Conservation (phyloP, 2,797 vertebrate species). For the Poecilia picta region DNA sequence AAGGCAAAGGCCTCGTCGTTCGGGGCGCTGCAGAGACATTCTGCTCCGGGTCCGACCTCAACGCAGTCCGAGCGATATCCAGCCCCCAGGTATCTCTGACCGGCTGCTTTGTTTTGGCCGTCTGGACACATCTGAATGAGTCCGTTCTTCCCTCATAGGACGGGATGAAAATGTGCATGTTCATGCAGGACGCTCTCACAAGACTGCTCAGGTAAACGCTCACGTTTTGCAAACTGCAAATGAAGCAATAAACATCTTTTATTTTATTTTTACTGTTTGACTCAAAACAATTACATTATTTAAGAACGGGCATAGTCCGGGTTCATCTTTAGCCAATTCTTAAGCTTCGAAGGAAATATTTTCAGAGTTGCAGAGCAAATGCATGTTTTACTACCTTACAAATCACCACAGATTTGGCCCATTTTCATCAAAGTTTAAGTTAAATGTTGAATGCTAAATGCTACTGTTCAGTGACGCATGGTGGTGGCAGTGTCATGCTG, state of each 20-base stretch:
- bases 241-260: background rate
- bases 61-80: slow-evolving; percentile 85
- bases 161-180: slow-evolving; percentile 94
- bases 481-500: background rate
- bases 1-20: slow-evolving; percentile 93
- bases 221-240: background rate
- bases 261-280: background rate
- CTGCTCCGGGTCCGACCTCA: slow-evolving; percentile 94
- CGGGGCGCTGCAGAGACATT: slow-evolving; percentile 89
- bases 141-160: slow-evolving; percentile 80
- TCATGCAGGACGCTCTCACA: slow-evolving; percentile 94
- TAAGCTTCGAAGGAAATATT: background rate
- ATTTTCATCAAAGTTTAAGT: background rate
- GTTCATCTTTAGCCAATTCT: too few relatives aligned
- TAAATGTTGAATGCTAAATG: background rate
- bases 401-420: background rate
- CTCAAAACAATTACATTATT: too few relatives aligned
- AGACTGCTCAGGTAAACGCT: slow-evolving; percentile 88
- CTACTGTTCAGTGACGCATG: background rate
- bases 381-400: background rate
- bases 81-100: slow-evolving; percentile 81
- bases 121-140: background rate
- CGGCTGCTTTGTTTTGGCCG: background rate
- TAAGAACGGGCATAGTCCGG: too few relatives aligned
- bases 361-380: background rate